Percentiles rank a stretch among this genome's conserved stretches.
These are phyloP conservation scores for Leptoteleia sp. DNA, from an alignment of 1,140 invertebrate genomes.

Conservation along the genomic window DNA sequence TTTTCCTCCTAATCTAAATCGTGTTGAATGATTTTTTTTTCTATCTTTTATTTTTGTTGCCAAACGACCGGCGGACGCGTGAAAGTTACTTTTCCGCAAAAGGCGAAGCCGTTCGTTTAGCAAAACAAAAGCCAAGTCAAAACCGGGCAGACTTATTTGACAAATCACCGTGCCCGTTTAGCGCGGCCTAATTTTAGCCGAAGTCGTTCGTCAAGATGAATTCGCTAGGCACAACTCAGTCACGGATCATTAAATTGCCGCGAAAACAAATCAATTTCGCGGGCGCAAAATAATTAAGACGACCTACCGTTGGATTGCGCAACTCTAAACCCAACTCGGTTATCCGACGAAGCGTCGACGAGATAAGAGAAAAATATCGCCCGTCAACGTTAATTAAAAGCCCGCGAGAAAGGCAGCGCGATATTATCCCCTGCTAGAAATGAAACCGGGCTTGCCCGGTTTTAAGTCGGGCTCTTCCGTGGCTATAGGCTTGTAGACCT, in stretches of 20 bases:
- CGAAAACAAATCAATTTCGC: slow-evolving; percentile 12
- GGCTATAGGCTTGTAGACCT: no score
- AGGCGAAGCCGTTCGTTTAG: no score
- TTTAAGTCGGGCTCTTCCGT: no score
- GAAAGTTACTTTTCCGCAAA: no score
- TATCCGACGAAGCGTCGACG: slow-evolving; percentile 3
- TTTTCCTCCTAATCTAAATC: background rate
- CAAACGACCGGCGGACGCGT: no score
- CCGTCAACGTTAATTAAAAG: slow-evolving; percentile 43
- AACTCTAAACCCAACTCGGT: slow-evolving; percentile 9
- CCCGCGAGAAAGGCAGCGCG: slow-evolving; percentile 15
- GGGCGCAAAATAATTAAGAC: slow-evolving; percentile 23
- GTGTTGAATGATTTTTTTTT: background rate
- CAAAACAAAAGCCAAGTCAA: no score
- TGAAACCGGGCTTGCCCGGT: no score
- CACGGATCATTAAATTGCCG: slow-evolving; percentile 12
- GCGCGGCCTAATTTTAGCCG: slow-evolving; percentile 4
- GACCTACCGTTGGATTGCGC: slow-evolving; percentile 5
- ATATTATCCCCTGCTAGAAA: no score
- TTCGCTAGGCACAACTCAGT: slow-evolving; percentile 2
- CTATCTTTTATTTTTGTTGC: no score
- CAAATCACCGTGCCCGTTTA: background rate
- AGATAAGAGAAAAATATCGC: slow-evolving; percentile 52
- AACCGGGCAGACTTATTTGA: background rate
- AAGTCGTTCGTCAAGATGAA: background rate